Evolutionary conservation across 2,888 invertebrate species (phyloP), one percentile per base, ranked within the genome.

Genomic region (Melanargia galathea): DNA sequence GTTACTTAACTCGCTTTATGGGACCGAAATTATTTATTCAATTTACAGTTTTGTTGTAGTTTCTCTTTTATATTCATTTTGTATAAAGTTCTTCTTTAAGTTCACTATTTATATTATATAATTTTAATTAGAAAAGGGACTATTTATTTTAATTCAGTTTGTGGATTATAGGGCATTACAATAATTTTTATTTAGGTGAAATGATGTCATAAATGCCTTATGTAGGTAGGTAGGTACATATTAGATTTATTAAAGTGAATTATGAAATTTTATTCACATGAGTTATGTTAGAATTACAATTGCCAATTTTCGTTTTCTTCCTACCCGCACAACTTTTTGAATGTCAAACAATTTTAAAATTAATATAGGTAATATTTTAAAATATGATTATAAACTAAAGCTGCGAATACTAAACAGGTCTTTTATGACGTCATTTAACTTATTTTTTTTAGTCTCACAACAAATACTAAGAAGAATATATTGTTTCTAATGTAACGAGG

Each of bases 361-460:
- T n/a, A n/a, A n/a, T n/a, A n/a, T n/a, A n/a, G n/a, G n/a, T n/a
- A n/a, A n/a, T n/a, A n/a, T n/a, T n/a, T n/a, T n/a, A n/a, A n/a
- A n/a, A n/a, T n/a, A n/a, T n/a, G n/a, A n/a, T n/a, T n/a, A n/a
- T 7, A 30, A 30, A 30, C 30, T 30, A 6, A 6, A 30, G 30
- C 30, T 30, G 2, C 43, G 8, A 2, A 10, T 43, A 8, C 2
- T 18, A 18, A 43, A 18, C 13, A 18, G 16, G 22, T 60, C 54
- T 63, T 52, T 35, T 40, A 22, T 67, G 72, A 71, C 72, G 71
- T 69, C 71, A 72, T 67, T 68, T 62, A 64, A 65, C 70, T 72
- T 75, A 78, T 72, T 77, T 80, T 83, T 72, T 77, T 81, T 86
- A 84, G 83, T 92, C 92, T 92, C 92, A 92, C 92, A 92, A 92